phyloP scores from a whole-genome alignment of 2,888 invertebrate genomes.

The Himalopsyche kuldschensis region DNA sequence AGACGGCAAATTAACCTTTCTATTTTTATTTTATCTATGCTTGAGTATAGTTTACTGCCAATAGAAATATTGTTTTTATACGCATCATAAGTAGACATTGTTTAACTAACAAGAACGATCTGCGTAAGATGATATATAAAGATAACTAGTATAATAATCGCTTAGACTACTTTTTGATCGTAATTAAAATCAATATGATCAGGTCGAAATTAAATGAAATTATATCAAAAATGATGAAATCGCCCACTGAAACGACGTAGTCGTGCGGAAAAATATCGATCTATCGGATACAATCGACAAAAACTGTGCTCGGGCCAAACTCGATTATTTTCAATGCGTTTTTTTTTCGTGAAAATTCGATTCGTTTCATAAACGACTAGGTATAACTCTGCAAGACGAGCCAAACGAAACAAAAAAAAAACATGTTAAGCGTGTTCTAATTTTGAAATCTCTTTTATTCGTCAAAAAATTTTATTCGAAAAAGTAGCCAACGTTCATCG shows the following conservation, averaged over 20 bases:
- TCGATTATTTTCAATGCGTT: conserved; percentile 14
- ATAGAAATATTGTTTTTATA: not conserved
- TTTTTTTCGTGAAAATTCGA: not conserved
- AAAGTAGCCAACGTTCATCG: not conserved
- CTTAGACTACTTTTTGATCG: not conserved
- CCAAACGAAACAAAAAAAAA: not conserved
- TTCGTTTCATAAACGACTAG: not conserved
- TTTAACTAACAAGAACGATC: not conserved
- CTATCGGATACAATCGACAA: conserved; percentile 9
- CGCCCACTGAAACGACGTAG: conserved; percentile 2
- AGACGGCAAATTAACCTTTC: no score
- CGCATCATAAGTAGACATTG: not conserved
- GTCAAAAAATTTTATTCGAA: not conserved
- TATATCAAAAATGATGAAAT: conserved; percentile 7
- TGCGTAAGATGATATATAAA: not conserved
- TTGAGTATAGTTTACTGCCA: not conserved
- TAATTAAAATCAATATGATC: conserved; percentile 1
- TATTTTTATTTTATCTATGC: no score
- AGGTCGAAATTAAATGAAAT: conserved; percentile 9
- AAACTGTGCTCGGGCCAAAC: conserved; percentile 26
- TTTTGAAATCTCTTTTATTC: not conserved
- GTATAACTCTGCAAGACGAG: not conserved
- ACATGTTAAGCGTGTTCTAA: not conserved
- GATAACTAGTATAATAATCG: not conserved
- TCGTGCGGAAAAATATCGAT: conserved; percentile 33